These are phyloP conservation scores for Bolinopsis microptera DNA, from an alignment of 37 sponge, comb jelly and placozoan genomes.

Conservation along the genomic window DNA sequence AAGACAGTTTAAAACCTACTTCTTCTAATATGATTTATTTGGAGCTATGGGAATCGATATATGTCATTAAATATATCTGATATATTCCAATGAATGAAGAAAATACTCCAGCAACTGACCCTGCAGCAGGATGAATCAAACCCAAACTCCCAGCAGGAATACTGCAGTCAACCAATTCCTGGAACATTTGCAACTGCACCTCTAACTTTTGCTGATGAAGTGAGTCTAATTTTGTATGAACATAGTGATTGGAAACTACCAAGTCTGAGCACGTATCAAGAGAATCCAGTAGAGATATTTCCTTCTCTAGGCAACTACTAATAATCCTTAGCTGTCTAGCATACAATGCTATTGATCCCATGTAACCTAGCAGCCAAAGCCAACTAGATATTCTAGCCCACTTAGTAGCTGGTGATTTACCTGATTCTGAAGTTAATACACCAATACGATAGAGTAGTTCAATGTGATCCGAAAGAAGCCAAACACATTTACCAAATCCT, in stretches of 20 bases:
- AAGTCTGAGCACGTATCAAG: not conserved
- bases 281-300: not conserved
- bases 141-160: not conserved
- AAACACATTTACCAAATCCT: constrained; percentile 8
- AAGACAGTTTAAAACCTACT: too few relatives aligned
- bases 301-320: not conserved
- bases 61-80: not conserved
- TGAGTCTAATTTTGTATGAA: not conserved
- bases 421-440: not conserved
- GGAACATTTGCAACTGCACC: not conserved
- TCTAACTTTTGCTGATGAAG: not conserved
- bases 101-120: not conserved
- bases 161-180: not conserved
- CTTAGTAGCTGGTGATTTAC: not conserved
- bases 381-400: not conserved
- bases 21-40: too few relatives aligned
- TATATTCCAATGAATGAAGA: not conserved
- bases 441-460: constrained; percentile 8
- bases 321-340: not conserved
- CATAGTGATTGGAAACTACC: not conserved
- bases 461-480: constrained; percentile 21
- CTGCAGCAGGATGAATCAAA: not conserved
- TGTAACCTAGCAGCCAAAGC: not conserved
- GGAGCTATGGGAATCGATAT: not conserved
- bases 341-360: not conserved